Conservation (phyloP, 1,140 invertebrate genomes). For the Gryllus bimaculatus region DNA sequence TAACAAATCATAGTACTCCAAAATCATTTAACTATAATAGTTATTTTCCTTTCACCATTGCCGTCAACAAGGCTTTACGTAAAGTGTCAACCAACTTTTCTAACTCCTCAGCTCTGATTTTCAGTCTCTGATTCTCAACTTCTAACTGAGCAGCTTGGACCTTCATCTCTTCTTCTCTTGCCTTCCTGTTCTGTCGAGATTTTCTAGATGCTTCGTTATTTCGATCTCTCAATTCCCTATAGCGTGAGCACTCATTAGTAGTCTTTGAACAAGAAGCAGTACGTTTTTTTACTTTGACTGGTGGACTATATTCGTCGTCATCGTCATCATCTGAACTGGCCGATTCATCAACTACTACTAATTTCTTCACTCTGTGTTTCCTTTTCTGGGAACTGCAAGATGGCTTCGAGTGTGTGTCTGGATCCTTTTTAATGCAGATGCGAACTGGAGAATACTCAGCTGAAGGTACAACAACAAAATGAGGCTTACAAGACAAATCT, state of each 20-base stretch:
- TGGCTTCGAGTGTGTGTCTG: too few relatives aligned
- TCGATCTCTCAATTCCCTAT: slow-evolving; percentile 56
- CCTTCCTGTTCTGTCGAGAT: slow-evolving; percentile 59
- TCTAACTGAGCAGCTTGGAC: slow-evolving; percentile 33
- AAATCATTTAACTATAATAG: background rate
- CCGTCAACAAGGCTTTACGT: slow-evolving; percentile 35
- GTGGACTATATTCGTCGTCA: background rate
- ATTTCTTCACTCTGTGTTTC: background rate
- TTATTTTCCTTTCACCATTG: slow-evolving; percentile 29
- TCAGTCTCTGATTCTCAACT: slow-evolving; percentile 36
- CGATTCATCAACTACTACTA: background rate
- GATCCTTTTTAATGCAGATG: too few relatives aligned
- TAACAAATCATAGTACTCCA: background rate
- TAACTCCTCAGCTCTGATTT: slow-evolving; percentile 39
- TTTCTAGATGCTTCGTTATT: slow-evolving; percentile 67
- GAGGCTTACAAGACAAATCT: too few relatives aligned
- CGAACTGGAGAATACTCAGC: too few relatives aligned
- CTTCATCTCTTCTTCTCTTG: slow-evolving; percentile 45
- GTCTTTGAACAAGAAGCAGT: background rate
- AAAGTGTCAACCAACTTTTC: slow-evolving; percentile 39
- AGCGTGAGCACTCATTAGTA: slow-evolving; percentile 31
- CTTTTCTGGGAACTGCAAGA: too few relatives aligned
- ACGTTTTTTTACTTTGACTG: background rate
- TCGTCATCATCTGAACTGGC: background rate
- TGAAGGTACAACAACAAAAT: too few relatives aligned